A percentile compares a stretch with the other conserved stretches of the same genome.
These are phyloP conservation scores for Chrosomus eos DNA, from an alignment of 2,797 vertebrate genomes.

Conservation along the genomic window DNA sequence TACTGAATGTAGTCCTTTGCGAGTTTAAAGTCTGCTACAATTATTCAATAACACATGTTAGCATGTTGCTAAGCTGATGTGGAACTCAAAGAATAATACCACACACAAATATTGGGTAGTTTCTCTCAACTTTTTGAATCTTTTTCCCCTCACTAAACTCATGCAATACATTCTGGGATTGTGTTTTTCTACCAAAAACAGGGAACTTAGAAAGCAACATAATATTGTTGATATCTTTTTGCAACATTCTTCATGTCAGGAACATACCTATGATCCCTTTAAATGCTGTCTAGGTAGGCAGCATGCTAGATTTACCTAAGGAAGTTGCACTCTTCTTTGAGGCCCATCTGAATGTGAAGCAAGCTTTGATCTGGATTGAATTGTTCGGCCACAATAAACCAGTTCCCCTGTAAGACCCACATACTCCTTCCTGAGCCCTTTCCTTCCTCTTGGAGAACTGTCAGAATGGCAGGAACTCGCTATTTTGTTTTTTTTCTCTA, in stretches of 20 bases:
- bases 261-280: neutral
- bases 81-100: neutral
- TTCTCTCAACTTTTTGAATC: neutral
- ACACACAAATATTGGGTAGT: neutral
- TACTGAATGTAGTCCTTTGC: neutral
- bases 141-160: neutral
- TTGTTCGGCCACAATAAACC: constrained; percentile 35
- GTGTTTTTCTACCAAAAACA: neutral
- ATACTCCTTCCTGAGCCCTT: constrained; percentile 46
- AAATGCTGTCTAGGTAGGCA: neutral
- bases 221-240: neutral
- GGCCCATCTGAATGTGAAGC: neutral
- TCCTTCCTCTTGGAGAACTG: constrained; percentile 40
- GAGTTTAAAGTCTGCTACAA: neutral
- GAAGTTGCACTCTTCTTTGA: neutral
- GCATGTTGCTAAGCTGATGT: neutral
- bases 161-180: neutral
- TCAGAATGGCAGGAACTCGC: constrained; percentile 55
- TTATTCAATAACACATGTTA: neutral
- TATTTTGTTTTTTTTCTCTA: constrained; percentile 42
- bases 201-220: neutral
- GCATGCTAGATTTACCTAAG: neutral
- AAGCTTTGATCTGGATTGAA: constrained; percentile 24
- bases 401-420: constrained; percentile 16
- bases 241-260: neutral